Percentiles rank a stretch among this genome's conserved stretches.
Evolutionary conservation across 2,113 vertebrate species (phyloP).

Genomic region (Manacus vitellinus): DNA sequence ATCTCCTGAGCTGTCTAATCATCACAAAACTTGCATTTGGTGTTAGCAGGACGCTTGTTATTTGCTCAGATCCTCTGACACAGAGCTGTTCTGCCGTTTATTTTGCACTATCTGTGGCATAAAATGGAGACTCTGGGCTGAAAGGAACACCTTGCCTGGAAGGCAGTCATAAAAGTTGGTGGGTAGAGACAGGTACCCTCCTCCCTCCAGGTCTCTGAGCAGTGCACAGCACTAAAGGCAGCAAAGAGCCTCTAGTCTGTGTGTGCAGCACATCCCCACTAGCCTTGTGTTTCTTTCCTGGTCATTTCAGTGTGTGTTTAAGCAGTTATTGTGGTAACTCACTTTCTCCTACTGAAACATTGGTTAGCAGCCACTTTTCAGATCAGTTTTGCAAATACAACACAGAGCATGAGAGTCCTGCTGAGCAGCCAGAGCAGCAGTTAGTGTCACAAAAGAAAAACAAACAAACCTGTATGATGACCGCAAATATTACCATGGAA

Average conservation of each 20-base stretch:
- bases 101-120: background rate
- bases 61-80: background rate
- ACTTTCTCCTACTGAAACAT: background rate
- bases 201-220: background rate
- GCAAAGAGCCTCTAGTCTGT: background rate
- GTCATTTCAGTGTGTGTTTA: background rate
- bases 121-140: background rate
- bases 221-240: background rate
- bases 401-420: background rate
- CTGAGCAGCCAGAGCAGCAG: slow-evolving; percentile 20
- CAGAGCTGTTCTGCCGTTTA: background rate
- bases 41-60: background rate
- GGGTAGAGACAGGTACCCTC: background rate
- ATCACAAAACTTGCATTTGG: background rate
- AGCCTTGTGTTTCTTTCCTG: background rate
- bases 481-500: background rate
- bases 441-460: background rate
- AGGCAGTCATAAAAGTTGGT: background rate
- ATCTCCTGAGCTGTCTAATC: background rate
- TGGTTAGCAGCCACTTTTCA: background rate
- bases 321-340: background rate
- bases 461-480: background rate
- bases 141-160: background rate
- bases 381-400: background rate
- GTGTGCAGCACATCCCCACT: background rate